These are phyloP conservation scores for Squalus acanthias DNA, from an alignment of 2,797 vertebrate genomes.

Conservation along the genomic window DNA sequence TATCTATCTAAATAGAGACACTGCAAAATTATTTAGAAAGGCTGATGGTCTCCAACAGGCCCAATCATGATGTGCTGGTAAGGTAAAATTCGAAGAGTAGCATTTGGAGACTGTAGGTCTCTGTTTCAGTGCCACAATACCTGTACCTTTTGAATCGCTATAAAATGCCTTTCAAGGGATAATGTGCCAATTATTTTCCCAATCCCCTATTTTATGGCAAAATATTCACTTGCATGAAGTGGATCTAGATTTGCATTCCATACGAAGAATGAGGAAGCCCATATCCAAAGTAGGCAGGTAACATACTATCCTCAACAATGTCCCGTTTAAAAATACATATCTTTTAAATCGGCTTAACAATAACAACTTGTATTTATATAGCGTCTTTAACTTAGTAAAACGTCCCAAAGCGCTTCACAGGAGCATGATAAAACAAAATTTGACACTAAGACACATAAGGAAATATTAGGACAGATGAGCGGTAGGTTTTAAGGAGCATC, in stretches of 20 bases:
- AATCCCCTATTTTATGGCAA: neutral
- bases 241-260: neutral
- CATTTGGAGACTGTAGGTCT: neutral
- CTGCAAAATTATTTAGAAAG: neutral
- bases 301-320: neutral
- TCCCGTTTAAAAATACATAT: too few relatives aligned
- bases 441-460: too few relatives aligned
- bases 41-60: neutral
- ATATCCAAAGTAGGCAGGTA: neutral
- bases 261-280: neutral
- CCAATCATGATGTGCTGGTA: neutral
- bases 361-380: too few relatives aligned
- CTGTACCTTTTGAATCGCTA: neutral
- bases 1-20: neutral
- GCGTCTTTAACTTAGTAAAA: too few relatives aligned
- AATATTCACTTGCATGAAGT: neutral
- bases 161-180: neutral
- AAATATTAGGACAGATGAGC: too few relatives aligned
- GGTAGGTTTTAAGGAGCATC: too few relatives aligned
- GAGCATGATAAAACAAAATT: too few relatives aligned
- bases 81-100: neutral
- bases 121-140: neutral
- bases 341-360: neutral
- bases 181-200: neutral
- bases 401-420: too few relatives aligned